Evolutionary conservation across 2,797 vertebrate species (phyloP).

Genomic region (Galaxias olidus): DNA sequence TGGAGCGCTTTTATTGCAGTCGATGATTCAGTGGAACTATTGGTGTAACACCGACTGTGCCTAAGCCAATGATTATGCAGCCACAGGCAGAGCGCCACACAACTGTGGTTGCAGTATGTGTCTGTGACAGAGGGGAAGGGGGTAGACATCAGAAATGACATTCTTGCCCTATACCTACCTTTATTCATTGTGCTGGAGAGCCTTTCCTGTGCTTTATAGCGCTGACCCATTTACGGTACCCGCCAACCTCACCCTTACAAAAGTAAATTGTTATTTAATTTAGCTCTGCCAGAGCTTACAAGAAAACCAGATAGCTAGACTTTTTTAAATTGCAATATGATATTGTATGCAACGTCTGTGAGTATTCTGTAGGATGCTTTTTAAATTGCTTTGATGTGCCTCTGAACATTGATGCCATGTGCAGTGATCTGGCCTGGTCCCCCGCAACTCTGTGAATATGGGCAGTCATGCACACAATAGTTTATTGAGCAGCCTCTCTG

Average conservation of each 20-base stretch:
- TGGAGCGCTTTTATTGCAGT: slow-evolving; percentile 61
- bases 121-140: slow-evolving; percentile 2
- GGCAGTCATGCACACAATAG: slow-evolving; percentile 20
- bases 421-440: slow-evolving; percentile 3
- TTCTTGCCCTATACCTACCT: background rate
- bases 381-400: slow-evolving; percentile 35
- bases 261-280: background rate
- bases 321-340: slow-evolving; percentile 4
- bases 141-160: background rate
- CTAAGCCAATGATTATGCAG: slow-evolving; percentile 50
- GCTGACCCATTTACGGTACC: background rate
- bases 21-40: slow-evolving; percentile 55
- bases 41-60: slow-evolving; percentile 53
- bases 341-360: background rate
- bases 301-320: background rate
- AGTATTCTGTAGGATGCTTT: slow-evolving; percentile 29
- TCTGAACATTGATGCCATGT: slow-evolving; percentile 23
- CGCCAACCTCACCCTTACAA: no score
- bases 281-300: background rate
- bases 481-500: slow-evolving; percentile 35
- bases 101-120: slow-evolving; percentile 17
- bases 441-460: slow-evolving; percentile 15
- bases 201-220: background rate
- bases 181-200: background rate
- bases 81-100: slow-evolving; percentile 12